Conservation (phyloP, 2,888 invertebrate genomes). For the Proisotoma minuta region DNA sequence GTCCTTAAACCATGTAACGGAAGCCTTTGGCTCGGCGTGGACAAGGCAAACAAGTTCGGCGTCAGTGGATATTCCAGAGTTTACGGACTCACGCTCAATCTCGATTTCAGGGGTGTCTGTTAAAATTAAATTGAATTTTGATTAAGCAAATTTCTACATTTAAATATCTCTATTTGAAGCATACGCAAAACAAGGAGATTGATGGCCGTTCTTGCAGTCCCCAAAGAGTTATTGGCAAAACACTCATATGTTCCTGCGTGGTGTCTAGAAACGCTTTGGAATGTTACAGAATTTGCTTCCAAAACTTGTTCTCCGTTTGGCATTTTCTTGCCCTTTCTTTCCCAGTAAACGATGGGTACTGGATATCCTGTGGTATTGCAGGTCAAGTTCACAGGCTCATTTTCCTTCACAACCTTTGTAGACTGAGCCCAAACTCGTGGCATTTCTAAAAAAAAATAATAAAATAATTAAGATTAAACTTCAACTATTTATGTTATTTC, state of each 20-base stretch:
- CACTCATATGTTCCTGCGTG: conserved; percentile 54
- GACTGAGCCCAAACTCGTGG: too few relatives aligned
- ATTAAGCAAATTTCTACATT: not conserved
- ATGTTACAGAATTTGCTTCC: conserved; percentile 51
- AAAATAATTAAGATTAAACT: not conserved
- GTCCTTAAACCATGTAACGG: conserved; percentile 69
- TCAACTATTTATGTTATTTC: too few relatives aligned
- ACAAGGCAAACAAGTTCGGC: conserved; percentile 53
- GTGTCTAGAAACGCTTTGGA: conserved; percentile 48
- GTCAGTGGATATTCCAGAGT: conserved; percentile 52
- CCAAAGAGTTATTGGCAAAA: conserved; percentile 53
- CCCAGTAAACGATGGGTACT: conserved; percentile 53
- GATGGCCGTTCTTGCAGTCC: conserved; percentile 47
- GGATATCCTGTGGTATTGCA: conserved; percentile 54
- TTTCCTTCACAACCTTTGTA: conserved; percentile 48
- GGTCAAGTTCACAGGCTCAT: conserved; percentile 51
- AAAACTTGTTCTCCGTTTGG: conserved; percentile 48
- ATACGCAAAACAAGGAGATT: conserved; percentile 38
- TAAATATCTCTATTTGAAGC: conserved; percentile 2
- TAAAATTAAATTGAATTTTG: conserved; percentile 37
- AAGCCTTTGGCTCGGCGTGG: conserved; percentile 53
- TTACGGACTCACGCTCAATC: conserved; percentile 52
- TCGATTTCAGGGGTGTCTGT: conserved; percentile 53
- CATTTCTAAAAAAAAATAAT: not conserved
- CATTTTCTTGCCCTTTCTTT: conserved; percentile 44